phyloP scores from a whole-genome alignment of 2,113 vertebrate species.

The Corydoras maculifer region DNA sequence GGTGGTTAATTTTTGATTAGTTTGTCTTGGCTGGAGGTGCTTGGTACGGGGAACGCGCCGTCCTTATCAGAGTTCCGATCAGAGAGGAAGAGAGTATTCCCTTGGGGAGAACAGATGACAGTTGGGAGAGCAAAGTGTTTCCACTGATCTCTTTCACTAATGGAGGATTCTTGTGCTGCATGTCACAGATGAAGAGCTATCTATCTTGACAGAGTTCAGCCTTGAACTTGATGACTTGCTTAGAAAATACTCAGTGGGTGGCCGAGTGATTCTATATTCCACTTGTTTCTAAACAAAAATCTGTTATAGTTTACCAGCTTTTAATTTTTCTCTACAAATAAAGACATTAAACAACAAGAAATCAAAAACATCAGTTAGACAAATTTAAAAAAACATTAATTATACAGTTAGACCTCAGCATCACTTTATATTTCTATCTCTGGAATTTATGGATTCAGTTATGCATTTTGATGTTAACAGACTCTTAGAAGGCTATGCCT shows the following conservation, averaged over 20 bases:
- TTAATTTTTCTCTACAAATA: too few relatives aligned
- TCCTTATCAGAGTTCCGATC: conserved; percentile 20
- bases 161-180: conserved; percentile 26
- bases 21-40: conserved; percentile 5
- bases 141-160: conserved; percentile 39
- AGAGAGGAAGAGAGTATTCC: conserved; percentile 24
- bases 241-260: neutral
- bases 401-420: too few relatives aligned
- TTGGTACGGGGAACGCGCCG: conserved; percentile 13
- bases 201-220: conserved; percentile 8
- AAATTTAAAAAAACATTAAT: too few relatives aligned
- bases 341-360: too few relatives aligned
- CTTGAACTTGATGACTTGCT: conserved; percentile 3
- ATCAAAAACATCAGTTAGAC: too few relatives aligned
- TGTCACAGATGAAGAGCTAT: conserved; percentile 8
- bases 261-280: neutral
- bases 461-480: too few relatives aligned
- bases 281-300: too few relatives aligned
- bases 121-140: conserved; percentile 42
- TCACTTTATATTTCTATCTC: neutral
- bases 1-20: conserved; percentile 32
- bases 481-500: too few relatives aligned
- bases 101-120: conserved; percentile 13
- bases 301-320: too few relatives aligned
- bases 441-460: too few relatives aligned